Conservation (phyloP, 2,113 vertebrate species). For the Phyllostomus hastatus region DNA sequence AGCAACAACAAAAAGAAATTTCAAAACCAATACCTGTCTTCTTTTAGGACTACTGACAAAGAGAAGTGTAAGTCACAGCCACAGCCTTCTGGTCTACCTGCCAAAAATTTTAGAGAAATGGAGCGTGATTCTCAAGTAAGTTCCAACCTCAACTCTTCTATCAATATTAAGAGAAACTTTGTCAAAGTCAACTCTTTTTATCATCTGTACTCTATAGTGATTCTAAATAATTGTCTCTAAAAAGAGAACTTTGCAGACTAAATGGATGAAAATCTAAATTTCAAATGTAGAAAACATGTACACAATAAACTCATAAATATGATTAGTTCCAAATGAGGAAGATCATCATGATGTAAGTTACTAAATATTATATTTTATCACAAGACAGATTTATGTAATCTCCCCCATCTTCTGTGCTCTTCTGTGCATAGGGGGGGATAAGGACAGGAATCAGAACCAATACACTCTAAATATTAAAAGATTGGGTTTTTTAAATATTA, state of each 20-base stretch:
- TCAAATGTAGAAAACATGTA: background rate
- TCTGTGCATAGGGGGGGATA: background rate
- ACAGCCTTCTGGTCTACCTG: background rate
- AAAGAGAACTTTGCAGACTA: background rate
- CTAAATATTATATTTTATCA: background rate
- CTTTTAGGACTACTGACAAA: background rate
- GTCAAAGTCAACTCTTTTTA: background rate
- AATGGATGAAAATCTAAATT: background rate
- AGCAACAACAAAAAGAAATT: background rate
- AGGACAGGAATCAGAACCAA: background rate
- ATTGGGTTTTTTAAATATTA: background rate
- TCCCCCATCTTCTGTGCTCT: background rate
- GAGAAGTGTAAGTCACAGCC: background rate
- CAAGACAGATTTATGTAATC: background rate
- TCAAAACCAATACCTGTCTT: background rate
- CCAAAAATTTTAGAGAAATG: background rate
- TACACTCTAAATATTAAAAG: background rate
- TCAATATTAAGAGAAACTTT: background rate
- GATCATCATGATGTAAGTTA: background rate
- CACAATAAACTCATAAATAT: background rate
- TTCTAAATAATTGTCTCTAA: background rate
- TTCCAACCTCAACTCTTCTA: background rate
- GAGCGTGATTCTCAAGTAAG: background rate
- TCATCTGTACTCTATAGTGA: background rate
- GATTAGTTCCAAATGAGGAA: background rate